phyloP scores from a whole-genome alignment of 37 sponge, comb jelly and placozoan species.

The Ephydatia muelleri region DNA sequence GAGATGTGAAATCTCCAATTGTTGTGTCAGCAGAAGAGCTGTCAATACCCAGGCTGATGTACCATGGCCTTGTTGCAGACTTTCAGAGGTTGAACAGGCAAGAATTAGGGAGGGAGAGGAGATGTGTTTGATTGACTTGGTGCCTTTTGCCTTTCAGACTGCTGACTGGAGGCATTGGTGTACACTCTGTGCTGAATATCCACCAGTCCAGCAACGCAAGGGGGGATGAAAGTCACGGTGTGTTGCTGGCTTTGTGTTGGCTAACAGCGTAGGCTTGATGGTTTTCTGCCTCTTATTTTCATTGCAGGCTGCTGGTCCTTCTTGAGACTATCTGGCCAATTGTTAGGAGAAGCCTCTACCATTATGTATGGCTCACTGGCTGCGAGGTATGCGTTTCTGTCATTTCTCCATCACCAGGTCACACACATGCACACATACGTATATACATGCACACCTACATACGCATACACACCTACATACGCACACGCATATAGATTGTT shows the following conservation, averaged over 20 bases:
- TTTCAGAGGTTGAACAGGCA: constrained; percentile 15
- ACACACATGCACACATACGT: neutral
- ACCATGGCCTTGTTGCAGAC: neutral
- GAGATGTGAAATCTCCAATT: constrained; percentile 82
- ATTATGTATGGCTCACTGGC: constrained; percentile 31
- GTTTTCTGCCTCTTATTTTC: neutral
- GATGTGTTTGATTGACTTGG: no score
- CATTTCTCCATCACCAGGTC: neutral
- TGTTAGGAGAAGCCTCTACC: constrained; percentile 39
- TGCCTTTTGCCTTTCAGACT: constrained; percentile 17
- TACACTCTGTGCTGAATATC: constrained; percentile 44
- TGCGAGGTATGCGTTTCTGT: constrained; percentile 32
- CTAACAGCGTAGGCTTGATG: neutral
- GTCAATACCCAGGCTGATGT: constrained; percentile 62
- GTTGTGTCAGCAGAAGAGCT: constrained; percentile 21
- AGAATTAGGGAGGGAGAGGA: neutral
- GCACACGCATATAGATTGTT: constrained; percentile 25
- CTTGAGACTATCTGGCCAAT: constrained; percentile 44
- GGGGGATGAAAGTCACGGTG: constrained; percentile 2
- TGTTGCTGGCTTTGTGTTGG: neutral
- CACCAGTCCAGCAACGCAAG: constrained; percentile 23
- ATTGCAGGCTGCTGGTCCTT: constrained; percentile 41
- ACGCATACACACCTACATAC: neutral
- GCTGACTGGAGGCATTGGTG: constrained; percentile 36
- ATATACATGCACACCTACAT: neutral